Conservation (phyloP, 2,113 vertebrate genomes). For the Penelope pileata region DNA sequence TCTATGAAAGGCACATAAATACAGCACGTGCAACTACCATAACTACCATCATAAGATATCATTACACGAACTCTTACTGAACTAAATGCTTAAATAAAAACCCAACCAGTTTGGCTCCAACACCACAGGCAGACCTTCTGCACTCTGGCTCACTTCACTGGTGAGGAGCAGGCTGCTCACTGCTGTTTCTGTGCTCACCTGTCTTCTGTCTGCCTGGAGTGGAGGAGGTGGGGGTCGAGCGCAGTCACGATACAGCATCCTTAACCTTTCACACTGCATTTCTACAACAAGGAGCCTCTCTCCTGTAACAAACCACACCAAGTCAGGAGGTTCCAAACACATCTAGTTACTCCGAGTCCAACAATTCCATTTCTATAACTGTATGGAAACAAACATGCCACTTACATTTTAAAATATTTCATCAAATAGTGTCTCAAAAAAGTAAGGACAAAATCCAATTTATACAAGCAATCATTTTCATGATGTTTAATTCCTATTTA, state of each 20-base stretch:
- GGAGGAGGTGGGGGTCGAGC: constrained; percentile 95
- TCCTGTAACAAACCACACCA: constrained; percentile 72
- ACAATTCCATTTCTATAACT: accelerated
- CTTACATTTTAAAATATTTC: neutral
- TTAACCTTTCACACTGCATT: constrained; percentile 92
- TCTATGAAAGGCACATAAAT: accelerated
- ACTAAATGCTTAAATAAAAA: neutral
- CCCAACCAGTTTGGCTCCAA: neutral
- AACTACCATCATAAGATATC: neutral
- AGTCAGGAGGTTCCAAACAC: neutral
- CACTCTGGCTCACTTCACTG: neutral
- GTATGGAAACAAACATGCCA: neutral
- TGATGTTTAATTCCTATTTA: neutral
- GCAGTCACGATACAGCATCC: constrained; percentile 97
- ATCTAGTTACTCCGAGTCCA: neutral
- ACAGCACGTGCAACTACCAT: neutral
- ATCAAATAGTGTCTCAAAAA: neutral
- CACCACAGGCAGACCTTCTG: neutral
- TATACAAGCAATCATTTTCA: neutral
- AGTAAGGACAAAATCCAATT: neutral
- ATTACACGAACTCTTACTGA: neutral
- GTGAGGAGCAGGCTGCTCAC: neutral
- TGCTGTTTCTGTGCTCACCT: constrained; percentile 76
- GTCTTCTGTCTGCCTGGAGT: constrained; percentile 91
- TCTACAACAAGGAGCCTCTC: constrained; percentile 93